A percentile compares a stretch with the other conserved stretches of the same genome.
These are phyloP conservation scores for Onchidella celtica DNA, from an alignment of 2,888 invertebrate genomes.

Conservation along the genomic window DNA sequence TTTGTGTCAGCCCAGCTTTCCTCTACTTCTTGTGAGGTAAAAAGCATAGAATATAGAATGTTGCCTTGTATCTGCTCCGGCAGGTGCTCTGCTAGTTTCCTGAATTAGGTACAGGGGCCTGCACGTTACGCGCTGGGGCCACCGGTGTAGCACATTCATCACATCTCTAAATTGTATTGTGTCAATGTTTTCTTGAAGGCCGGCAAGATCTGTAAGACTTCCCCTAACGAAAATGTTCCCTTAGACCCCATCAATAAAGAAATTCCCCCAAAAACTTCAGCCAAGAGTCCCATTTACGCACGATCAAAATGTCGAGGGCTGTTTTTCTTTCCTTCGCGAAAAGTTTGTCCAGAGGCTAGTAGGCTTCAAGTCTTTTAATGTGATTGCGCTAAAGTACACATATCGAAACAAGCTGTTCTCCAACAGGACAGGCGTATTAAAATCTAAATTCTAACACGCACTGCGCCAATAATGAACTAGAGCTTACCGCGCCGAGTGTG, in stretches of 20 bases:
- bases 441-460: background rate
- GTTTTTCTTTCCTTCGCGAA: conserved; percentile 38
- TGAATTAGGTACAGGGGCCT: background rate
- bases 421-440: background rate
- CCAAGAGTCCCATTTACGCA: background rate
- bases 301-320: background rate
- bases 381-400: conserved; percentile 14
- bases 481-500: conserved; percentile 11
- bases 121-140: background rate
- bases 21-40: too few species aligned
- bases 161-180: background rate
- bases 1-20: too few species aligned
- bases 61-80: background rate
- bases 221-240: background rate
- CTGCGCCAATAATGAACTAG: background rate
- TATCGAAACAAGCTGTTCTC: conserved; percentile 18
- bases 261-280: conserved; percentile 1
- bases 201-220: background rate
- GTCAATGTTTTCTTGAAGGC: conserved; percentile 1
- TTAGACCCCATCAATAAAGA: background rate
- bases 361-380: conserved; percentile 12
- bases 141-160: background rate
- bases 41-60: too few species aligned
- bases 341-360: conserved; percentile 28
- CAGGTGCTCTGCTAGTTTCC: background rate